Base-by-base conservation (phyloP, 2,888 invertebrate genomes). In the Cyclophora albipunctata region DNA sequence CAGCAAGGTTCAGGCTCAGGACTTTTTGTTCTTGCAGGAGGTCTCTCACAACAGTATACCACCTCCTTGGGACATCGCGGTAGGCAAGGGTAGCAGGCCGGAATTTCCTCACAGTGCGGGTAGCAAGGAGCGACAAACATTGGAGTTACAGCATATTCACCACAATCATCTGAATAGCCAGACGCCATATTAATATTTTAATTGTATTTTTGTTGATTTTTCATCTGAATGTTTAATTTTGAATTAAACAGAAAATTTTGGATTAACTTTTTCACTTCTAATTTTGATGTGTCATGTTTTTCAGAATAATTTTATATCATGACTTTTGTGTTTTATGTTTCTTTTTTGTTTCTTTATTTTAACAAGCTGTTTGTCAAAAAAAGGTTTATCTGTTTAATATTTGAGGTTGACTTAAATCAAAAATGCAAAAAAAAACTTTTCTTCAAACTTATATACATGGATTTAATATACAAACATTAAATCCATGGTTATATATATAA, bases 81-180 rank as follows among this genome's bases (percentile, higher is more conserved):
- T 50, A 82, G 54, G 52, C 75, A 77, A 1, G 82, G 75, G 34
- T 62, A 71, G 44, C 69, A 81, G 7, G 63, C 42, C 7, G 66
- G 63, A 0, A 55, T 55, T 3, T 63, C 70, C n/a, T 75, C 73
- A 48, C 66, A 69, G 1, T 64, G 51, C 4, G 69, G 59, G 44
- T 58, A 58, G 52, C 65, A 63, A 3, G 75, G 58, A 2, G 74
- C 52, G 33, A 73, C 54, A 51, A 84, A 60, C 51, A 80, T 60
- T 4, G 86, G 85, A 3, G 76, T 64, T 7, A 83, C 81, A 7
- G 73, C 50, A 55, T 64, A 78, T 41, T 73, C 70, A 33, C 69
- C 73, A 53, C 78, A 76, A 3, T 74, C 72, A 5, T 69, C 69
- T 4, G 61, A 49, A 55, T 69, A 76, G 50, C 76, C 81, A 58